phyloP scores from a whole-genome alignment of 2,888 invertebrate species.

The Esperia sulphurella region DNA sequence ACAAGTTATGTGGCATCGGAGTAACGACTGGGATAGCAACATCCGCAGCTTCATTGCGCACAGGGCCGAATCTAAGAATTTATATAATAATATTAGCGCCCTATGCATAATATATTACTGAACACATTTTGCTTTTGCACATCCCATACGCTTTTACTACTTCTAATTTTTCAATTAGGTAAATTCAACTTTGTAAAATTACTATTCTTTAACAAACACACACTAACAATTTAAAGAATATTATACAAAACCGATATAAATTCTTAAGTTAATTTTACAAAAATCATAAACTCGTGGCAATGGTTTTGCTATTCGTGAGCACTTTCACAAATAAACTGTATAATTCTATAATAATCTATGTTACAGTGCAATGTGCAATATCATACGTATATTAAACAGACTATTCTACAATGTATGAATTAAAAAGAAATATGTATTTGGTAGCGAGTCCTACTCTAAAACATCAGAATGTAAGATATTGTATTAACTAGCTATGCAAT shows the following conservation, averaged over 20 bases:
- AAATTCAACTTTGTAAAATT: no score
- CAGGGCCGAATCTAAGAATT: no score
- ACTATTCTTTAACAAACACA: no score
- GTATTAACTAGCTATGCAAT: constrained; percentile 43
- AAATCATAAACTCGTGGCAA: neutral
- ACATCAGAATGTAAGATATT: constrained; percentile 8
- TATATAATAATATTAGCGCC: no score
- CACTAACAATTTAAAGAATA: no score
- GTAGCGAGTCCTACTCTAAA: constrained; percentile 27
- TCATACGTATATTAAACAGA: constrained; percentile 43
- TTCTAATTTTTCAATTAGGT: no score
- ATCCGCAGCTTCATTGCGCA: no score
- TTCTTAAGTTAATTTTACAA: neutral
- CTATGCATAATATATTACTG: no score
- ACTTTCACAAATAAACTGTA: constrained; percentile 19
- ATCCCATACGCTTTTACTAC: no score
- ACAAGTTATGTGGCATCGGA: no score
- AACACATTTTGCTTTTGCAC: no score
- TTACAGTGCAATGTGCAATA: constrained; percentile 51
- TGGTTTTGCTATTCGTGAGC: neutral
- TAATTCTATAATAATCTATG: constrained; percentile 37
- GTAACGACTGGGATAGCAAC: no score
- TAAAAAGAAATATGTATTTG: constrained; percentile 40
- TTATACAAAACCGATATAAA: neutral
- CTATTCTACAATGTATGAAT: constrained; percentile 43